phyloP scores from a whole-genome alignment of 2,797 vertebrate species.

The Coregonus sp. region DNA sequence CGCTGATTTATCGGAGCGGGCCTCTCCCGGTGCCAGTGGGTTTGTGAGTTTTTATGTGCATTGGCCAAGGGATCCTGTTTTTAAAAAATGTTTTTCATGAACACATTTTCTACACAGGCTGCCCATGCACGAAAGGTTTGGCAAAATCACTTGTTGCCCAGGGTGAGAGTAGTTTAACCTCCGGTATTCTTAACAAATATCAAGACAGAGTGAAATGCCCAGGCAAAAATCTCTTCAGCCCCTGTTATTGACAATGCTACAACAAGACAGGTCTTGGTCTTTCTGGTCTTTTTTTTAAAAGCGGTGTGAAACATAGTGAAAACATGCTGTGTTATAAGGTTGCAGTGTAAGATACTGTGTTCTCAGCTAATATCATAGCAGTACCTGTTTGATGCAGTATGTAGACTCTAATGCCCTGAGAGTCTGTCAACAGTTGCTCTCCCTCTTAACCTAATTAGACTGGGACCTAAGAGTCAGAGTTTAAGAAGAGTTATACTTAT shows the following conservation, averaged over 20 bases:
- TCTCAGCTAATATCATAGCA: background rate
- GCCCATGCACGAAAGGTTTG: background rate
- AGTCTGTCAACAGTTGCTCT: slow-evolving; percentile 54
- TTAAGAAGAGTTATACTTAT: slow-evolving; percentile 36
- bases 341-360: background rate
- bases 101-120: background rate
- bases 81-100: background rate
- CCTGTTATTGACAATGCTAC: background rate
- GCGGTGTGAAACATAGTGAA: background rate
- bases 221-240: background rate
- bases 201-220: background rate
- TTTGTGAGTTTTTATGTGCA: slow-evolving; percentile 44
- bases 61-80: slow-evolving; percentile 7
- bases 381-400: slow-evolving; percentile 42
- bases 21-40: slow-evolving; percentile 47
- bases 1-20: slow-evolving; percentile 58
- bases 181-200: background rate
- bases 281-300: background rate
- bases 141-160: background rate
- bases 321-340: background rate
- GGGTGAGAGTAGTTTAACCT: background rate
- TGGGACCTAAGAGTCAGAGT: background rate
- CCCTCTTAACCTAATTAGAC: slow-evolving; percentile 56
- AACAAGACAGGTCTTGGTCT: background rate
- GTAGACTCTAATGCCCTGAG: slow-evolving; percentile 44